Evolutionary conservation across 2,888 invertebrate species (phyloP).

Genomic region (Agrochola lota): DNA sequence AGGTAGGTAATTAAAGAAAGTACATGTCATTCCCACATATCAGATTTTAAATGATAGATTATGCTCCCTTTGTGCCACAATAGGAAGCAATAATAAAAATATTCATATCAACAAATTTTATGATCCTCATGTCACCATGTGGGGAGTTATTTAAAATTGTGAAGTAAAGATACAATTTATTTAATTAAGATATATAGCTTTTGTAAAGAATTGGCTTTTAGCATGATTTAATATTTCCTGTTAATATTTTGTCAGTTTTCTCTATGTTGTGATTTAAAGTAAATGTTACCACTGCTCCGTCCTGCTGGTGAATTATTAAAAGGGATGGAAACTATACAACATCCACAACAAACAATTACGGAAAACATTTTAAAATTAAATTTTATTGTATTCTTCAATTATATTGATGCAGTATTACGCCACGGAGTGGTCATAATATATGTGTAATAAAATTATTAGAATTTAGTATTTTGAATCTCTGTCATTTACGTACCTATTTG

Average conservation of each 20-base stretch:
- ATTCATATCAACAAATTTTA: constrained; percentile 59
- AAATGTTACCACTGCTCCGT: constrained; percentile 69
- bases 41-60: constrained; percentile 69
- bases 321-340: constrained; percentile 65
- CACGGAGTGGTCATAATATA: constrained; percentile 36
- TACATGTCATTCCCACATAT: constrained; percentile 85
- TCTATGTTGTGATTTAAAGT: constrained; percentile 31
- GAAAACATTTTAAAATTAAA: constrained; percentile 10
- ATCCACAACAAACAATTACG: constrained; percentile 36
- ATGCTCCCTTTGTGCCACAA: constrained; percentile 80
- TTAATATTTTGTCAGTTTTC: constrained; percentile 48
- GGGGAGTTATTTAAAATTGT: constrained; percentile 37
- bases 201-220: constrained; percentile 76
- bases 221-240: constrained; percentile 56
- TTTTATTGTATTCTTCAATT: constrained; percentile 46
- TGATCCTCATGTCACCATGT: constrained; percentile 13
- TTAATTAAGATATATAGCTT: constrained; percentile 72
- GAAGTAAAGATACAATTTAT: constrained; percentile 33
- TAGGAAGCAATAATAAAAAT: constrained; percentile 71
- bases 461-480: constrained; percentile 72
- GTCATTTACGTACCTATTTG: constrained; percentile 67
- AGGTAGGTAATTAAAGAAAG: constrained; percentile 67
- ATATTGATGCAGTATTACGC: constrained; percentile 41
- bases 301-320: constrained; percentile 69
- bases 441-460: constrained; percentile 59